Evolutionary conservation across 2,888 invertebrate species (phyloP), one percentile per base, ranked within the genome.

Genomic region (Melanargia galathea): DNA sequence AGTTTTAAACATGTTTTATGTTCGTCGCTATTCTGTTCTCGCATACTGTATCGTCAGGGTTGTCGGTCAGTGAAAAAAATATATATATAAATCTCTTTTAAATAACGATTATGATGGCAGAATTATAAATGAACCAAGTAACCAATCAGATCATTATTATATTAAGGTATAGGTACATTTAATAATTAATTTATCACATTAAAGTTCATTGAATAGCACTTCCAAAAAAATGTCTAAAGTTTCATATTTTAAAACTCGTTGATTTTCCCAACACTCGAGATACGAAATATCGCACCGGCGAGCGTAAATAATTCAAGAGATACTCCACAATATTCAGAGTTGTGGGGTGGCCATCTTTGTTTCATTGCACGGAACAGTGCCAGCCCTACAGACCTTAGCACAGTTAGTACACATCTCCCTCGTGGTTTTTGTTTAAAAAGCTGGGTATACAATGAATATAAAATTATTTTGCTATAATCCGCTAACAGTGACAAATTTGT

Each of bases 271-370:
- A 57, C 26, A 30, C 13, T 57, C 33, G 18, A 26, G 43, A 56
- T 11, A 26, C 43, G 18, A 57, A 43, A 33, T 33, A 46, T 33
- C 45, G 45, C 45, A 33, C 33, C 16, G 40, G 30, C 5, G 45
- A 57, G 45, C 18, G 18, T 46, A 33, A 57, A 57, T 57, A 57
- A 33, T 46, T 57, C 45, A 46, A 45, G 11, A 16, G 30, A 26
- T 45, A 20, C 45, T 33, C 45, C 46, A 20, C 35, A n/a, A 24
- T 26, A 7, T 51, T 26, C 43, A 16, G 6, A 10, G 20, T 13
- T n/a, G 8, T 40, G 2, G 11, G 40, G 18, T 6, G 13, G 16
- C 56, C 43, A 40, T 13, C 13, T 24, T 54, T 24, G 6, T 8
- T 33, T 22, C 20, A 18, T 3, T 13, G 4, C 16, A 10, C 46